A percentile compares a stretch with the other conserved stretches of the same genome.
phyloP scores from a whole-genome alignment of 2,113 vertebrate genomes.

The Hippocampus abdominalis region DNA sequence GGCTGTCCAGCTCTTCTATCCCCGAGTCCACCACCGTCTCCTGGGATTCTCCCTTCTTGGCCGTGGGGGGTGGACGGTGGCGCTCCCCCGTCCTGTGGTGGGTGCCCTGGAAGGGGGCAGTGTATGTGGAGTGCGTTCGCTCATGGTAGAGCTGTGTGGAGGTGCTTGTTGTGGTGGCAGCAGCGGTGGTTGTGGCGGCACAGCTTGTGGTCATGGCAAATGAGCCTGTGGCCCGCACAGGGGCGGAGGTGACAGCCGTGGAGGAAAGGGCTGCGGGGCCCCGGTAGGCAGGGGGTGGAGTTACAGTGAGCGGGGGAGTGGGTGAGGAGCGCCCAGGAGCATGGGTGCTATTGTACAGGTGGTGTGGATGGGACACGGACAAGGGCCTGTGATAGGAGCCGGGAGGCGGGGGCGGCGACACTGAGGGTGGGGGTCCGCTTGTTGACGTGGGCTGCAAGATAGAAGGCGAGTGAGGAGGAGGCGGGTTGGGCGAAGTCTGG shows the following conservation, averaged over 20 bases:
- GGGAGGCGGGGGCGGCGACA: slow-evolving; percentile 71
- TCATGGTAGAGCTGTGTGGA: slow-evolving; percentile 62
- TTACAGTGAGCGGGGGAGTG: slow-evolving; percentile 58
- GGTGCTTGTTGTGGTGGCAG: slow-evolving; percentile 59
- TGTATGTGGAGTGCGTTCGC: slow-evolving; percentile 48
- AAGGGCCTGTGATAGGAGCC: slow-evolving; percentile 75
- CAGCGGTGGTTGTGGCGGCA: slow-evolving; percentile 49
- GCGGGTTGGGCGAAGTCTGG: slow-evolving; percentile 64
- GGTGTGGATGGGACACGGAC: slow-evolving; percentile 69
- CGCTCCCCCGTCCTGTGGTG: slow-evolving; percentile 58
- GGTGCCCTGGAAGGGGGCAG: slow-evolving; percentile 41
- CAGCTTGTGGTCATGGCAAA: slow-evolving; percentile 53
- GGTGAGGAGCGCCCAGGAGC: slow-evolving; percentile 66
- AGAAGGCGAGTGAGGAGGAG: slow-evolving; percentile 60
- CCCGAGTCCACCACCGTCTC: slow-evolving; percentile 88
- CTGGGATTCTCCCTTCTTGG: slow-evolving; percentile 75
- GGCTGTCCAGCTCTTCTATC: slow-evolving; percentile 89
- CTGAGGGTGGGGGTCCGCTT: slow-evolving; percentile 68
- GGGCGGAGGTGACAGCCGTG: slow-evolving; percentile 48
- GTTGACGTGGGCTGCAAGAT: slow-evolving; percentile 48
- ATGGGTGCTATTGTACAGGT: slow-evolving; percentile 72
- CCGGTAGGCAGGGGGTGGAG: slow-evolving; percentile 65
- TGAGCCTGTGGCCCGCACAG: slow-evolving; percentile 51
- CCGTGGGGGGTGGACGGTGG: slow-evolving; percentile 43
- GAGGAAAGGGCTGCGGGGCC: slow-evolving; percentile 41